Base-by-base conservation (phyloP, 2,888 invertebrate genomes). In the Drosophila anomelani region DNA sequence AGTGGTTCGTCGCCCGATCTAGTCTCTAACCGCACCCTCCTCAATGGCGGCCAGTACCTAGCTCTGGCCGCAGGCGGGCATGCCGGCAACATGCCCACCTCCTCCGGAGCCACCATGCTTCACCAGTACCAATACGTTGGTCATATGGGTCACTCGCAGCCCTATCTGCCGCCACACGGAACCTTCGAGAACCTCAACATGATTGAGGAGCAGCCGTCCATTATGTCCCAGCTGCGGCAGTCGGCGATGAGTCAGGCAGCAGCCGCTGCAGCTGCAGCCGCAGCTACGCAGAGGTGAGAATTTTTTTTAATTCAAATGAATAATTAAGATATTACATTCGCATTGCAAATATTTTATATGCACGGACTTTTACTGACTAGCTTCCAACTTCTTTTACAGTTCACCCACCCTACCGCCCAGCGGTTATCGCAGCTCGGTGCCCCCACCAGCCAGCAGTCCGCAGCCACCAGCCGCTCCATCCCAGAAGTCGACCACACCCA, bases 1-100 rank as follows among this genome's bases (percentile, higher is more conserved):
- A 95, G 95, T 1, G 96, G 96, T 0, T 96, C 96, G 0, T 96
- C 96, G 85, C 96, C 96, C 0, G 96, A 96, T 91, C 92, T 96
- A 73, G 96, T 96, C 1, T 96, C 96, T 0, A 95, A 95, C 13
- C 94, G 96, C 62, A 95, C 95, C 54, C 94, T 95, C 38, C 90
- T 95, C 1, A 94, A 94, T 80, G 78, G 88, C 17, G 84, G 89
- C 0, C 88, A 90, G 39, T 90, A 81, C 60, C 79, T 90, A 23
- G 81, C 85, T 0, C 58, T 90, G 58, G 76, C 77, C 0, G 76
- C 79, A 0, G 84, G 79, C 0, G 86, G 15, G 5, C 67, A 81
- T 59, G 75, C 84, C 95, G 0, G 94, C 94, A 94, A 80, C 41
- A 60, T 78, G 60, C 89, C 90, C 39, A 89, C 88, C 3, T 85